These are phyloP conservation scores for Eupleurogrammus muticus DNA, from an alignment of 2,797 vertebrate species.

Conservation along the genomic window DNA sequence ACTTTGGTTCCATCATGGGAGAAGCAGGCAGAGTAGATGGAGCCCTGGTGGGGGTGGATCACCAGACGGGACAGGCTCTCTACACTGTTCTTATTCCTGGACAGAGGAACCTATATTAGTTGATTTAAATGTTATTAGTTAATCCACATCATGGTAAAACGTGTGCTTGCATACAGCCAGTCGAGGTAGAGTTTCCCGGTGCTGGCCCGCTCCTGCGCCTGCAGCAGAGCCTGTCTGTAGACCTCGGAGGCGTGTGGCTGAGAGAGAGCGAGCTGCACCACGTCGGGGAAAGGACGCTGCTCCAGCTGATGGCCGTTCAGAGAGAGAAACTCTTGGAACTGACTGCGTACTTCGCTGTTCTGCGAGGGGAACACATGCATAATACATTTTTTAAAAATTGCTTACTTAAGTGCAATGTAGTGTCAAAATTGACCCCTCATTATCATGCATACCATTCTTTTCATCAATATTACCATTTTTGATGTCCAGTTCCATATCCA, in stretches of 20 bases:
- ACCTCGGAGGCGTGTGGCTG: slow-evolving; percentile 91
- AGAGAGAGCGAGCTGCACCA: slow-evolving; percentile 94
- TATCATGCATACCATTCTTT: background rate
- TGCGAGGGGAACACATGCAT: slow-evolving; percentile 66
- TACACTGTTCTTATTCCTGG: slow-evolving; percentile 90
- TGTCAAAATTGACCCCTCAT: background rate
- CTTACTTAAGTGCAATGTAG: background rate
- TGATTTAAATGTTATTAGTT: background rate
- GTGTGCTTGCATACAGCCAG: slow-evolving; percentile 88
- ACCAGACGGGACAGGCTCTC: slow-evolving; percentile 91
- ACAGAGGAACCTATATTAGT: background rate
- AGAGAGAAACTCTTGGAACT: slow-evolving; percentile 98
- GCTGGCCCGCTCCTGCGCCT: slow-evolving; percentile 82
- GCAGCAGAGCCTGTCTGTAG: slow-evolving; percentile 89
- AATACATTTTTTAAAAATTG: background rate
- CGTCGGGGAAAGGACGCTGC: slow-evolving; percentile 91
- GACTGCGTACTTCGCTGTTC: slow-evolving; percentile 89
- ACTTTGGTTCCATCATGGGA: slow-evolving; percentile 91
- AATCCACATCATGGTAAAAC: background rate
- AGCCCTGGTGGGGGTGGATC: slow-evolving; percentile 93
- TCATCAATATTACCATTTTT: too few relatives aligned
- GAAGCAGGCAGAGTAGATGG: slow-evolving; percentile 94
- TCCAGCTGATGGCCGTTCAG: slow-evolving; percentile 94
- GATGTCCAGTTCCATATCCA: background rate
- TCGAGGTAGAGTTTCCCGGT: slow-evolving; percentile 90